Conservation (phyloP, 2,888 invertebrate species). For the Hydrotaea diabolus region DNA sequence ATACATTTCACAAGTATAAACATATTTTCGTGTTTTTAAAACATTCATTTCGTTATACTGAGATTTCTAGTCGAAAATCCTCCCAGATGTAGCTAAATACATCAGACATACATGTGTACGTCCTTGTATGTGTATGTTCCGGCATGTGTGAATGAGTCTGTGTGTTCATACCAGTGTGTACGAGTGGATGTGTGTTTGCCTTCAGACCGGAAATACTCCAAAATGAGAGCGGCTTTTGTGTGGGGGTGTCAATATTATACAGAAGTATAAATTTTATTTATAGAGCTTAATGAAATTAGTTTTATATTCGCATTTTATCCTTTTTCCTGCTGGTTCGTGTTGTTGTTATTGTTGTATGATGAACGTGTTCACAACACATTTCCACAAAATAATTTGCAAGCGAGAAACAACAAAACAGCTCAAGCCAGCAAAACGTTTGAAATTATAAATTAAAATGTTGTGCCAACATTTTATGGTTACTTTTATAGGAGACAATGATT, state of each 20-base stretch:
- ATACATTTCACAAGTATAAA: slow-evolving; percentile 16
- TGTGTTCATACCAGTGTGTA: no score
- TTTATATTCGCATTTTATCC: slow-evolving; percentile 13
- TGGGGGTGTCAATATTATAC: slow-evolving; percentile 46
- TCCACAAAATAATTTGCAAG: not conserved
- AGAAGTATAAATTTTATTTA: slow-evolving; percentile 29
- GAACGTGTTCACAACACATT: slow-evolving; percentile 2
- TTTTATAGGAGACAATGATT: not conserved
- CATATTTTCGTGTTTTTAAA: slow-evolving; percentile 17
- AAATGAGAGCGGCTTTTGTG: slow-evolving; percentile 28
- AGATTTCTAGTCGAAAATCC: slow-evolving; percentile 5
- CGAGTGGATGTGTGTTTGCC: not conserved
- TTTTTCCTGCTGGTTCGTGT: not conserved
- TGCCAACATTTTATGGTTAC: not conserved
- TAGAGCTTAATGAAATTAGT: slow-evolving; percentile 36
- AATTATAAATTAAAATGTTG: not conserved
- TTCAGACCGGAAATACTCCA: slow-evolving; percentile 30
- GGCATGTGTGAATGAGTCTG: not conserved
- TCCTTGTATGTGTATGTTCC: not conserved
- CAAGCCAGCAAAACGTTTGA: not conserved
- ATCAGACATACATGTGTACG: not conserved
- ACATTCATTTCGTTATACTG: slow-evolving; percentile 26
- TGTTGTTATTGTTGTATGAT: not conserved
- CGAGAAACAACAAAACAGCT: no score
- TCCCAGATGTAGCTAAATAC: not conserved